Conservation (phyloP, 1,140 invertebrate species). For the Akabosia matsudoensis region DNA sequence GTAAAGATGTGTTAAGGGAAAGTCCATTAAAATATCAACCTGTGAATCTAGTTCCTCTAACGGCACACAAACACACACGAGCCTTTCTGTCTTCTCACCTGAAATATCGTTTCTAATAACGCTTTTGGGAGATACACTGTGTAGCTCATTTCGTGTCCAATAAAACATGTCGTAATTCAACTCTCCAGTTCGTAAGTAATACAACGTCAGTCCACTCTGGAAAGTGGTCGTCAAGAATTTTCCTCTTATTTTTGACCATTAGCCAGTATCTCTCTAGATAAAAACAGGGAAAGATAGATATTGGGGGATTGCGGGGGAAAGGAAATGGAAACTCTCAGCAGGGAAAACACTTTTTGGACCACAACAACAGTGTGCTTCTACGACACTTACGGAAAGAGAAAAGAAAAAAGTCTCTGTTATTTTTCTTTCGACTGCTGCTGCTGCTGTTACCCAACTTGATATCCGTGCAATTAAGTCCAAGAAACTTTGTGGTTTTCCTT, state of each 20-base stretch:
- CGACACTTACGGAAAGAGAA: neutral
- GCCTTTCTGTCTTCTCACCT: neutral
- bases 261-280: neutral
- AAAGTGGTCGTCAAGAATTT: neutral
- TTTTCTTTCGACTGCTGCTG: too few relatives aligned
- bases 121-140: too few relatives aligned
- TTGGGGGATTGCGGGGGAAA: neutral
- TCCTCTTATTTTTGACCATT: neutral
- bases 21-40: neutral
- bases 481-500: slow-evolving; percentile 8
- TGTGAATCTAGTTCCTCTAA: too few relatives aligned
- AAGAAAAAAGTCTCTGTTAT: neutral
- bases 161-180: slow-evolving; percentile 43
- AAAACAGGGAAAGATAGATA: slow-evolving; percentile 20
- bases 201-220: slow-evolving; percentile 27
- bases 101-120: neutral
- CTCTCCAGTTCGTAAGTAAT: neutral
- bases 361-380: neutral
- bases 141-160: slow-evolving; percentile 39
- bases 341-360: neutral
- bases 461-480: slow-evolving; percentile 39
- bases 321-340: neutral
- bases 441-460: slow-evolving; percentile 2
- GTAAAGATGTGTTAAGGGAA: neutral
- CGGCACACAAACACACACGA: too few relatives aligned